Conservation (phyloP, 2,113 vertebrate genomes). For the Mustelus asterias region DNA sequence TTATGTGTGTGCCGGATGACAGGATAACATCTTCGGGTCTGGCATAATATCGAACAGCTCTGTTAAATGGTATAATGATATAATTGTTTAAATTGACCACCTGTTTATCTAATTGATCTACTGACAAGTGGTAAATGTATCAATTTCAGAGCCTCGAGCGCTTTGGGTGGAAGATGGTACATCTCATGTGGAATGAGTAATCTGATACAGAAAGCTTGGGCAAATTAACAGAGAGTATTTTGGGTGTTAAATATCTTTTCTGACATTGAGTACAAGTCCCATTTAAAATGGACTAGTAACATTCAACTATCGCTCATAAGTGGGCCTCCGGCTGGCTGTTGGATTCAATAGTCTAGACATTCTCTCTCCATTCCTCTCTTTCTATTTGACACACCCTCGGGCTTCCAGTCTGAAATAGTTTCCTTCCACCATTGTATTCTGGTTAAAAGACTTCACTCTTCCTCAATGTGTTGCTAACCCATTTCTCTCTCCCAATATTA, state of each 20-base stretch:
- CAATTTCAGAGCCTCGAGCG: background rate
- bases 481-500: background rate
- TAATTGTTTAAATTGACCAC: background rate
- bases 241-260: background rate
- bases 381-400: background rate
- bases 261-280: background rate
- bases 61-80: background rate
- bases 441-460: background rate
- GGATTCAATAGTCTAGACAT: background rate
- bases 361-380: background rate
- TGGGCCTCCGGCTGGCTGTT: background rate
- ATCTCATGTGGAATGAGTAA: background rate
- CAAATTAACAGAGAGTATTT: background rate
- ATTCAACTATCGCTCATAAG: background rate
- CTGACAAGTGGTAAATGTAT: background rate
- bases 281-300: background rate
- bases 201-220: background rate
- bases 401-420: background rate
- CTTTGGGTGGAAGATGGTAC: background rate
- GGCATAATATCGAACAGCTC: background rate
- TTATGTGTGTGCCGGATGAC: background rate
- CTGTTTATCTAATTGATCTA: background rate
- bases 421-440: background rate
- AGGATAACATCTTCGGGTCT: background rate
- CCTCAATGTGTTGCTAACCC: background rate